These are phyloP conservation scores for Phoenicopterus ruber DNA, from an alignment of 2,113 vertebrate genomes.

Conservation along the genomic window DNA sequence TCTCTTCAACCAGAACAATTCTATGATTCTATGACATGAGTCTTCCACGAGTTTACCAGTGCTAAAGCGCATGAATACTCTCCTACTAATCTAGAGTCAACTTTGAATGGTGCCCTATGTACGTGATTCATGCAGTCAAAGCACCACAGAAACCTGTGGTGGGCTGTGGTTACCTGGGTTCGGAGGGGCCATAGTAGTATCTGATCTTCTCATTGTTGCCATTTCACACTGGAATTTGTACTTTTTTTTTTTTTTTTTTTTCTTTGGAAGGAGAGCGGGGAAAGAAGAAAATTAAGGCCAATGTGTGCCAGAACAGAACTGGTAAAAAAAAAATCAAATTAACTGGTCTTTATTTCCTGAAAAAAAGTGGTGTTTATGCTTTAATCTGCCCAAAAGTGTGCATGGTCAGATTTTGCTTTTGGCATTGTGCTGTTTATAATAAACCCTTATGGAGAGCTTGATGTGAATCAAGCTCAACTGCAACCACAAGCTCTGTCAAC, in stretches of 20 bases:
- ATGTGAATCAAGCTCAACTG: background rate
- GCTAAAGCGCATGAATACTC: background rate
- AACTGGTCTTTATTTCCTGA: background rate
- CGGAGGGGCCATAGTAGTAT: background rate
- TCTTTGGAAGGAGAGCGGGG: background rate
- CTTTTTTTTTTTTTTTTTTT: too few relatives aligned
- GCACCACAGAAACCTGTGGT: background rate
- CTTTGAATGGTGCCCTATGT: background rate
- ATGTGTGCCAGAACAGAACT: background rate
- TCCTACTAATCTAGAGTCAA: background rate
- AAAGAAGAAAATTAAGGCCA: background rate
- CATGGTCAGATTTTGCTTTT: background rate
- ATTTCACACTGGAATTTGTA: background rate
- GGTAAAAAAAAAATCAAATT: background rate
- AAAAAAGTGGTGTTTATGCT: background rate
- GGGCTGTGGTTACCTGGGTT: background rate
- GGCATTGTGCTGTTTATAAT: background rate
- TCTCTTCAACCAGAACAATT: too few relatives aligned
- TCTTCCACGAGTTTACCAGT: background rate
- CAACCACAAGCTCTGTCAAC: background rate
- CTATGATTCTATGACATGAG: too few relatives aligned
- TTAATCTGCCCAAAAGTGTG: background rate
- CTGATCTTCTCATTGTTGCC: background rate
- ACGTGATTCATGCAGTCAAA: background rate
- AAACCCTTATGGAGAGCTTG: background rate